These are phyloP conservation scores for Eristalinus sepulchralis DNA, from an alignment of 2,888 invertebrate genomes.

Conservation along the genomic window DNA sequence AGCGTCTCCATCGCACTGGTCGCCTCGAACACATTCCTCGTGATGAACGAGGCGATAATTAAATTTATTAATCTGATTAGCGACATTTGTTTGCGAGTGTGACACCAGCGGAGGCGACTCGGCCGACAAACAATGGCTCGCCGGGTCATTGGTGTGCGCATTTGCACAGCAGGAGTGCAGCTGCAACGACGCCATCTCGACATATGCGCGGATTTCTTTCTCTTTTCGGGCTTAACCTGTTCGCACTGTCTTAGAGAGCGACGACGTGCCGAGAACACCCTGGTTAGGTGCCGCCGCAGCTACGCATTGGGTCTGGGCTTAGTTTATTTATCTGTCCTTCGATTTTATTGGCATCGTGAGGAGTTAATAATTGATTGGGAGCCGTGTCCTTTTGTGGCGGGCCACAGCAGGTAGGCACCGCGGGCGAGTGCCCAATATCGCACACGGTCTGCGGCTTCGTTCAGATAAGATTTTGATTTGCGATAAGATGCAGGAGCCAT, in stretches of 20 bases:
- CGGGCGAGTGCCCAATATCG: slow-evolving; percentile 12
- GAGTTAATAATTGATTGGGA: slow-evolving; percentile 65
- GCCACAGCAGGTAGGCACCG: slow-evolving; percentile 15
- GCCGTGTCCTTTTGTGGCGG: slow-evolving; percentile 47
- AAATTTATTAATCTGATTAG: slow-evolving; percentile 72
- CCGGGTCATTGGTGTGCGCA: slow-evolving; percentile 28
- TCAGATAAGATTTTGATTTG: slow-evolving; percentile 46
- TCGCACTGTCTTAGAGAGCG: slow-evolving; percentile 22
- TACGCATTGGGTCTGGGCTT: slow-evolving; percentile 46
- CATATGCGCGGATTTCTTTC: neutral
- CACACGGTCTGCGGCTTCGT: neutral
- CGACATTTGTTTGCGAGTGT: slow-evolving; percentile 53
- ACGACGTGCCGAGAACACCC: slow-evolving; percentile 53
- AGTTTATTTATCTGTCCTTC: slow-evolving; percentile 53
- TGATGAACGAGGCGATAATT: slow-evolving; percentile 72
- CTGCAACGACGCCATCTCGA: slow-evolving; percentile 32
- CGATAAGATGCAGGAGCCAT: slow-evolving; percentile 37
- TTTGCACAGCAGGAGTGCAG: slow-evolving; percentile 52
- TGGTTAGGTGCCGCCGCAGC: slow-evolving; percentile 45
- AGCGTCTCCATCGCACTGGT: neutral
- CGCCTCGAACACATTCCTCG: slow-evolving; percentile 5
- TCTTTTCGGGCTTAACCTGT: slow-evolving; percentile 40
- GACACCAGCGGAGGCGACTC: slow-evolving; percentile 40
- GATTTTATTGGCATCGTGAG: slow-evolving; percentile 61
- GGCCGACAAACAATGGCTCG: slow-evolving; percentile 10